phyloP scores from a whole-genome alignment of 2,888 invertebrate genomes.

The Orthosia incerta region DNA sequence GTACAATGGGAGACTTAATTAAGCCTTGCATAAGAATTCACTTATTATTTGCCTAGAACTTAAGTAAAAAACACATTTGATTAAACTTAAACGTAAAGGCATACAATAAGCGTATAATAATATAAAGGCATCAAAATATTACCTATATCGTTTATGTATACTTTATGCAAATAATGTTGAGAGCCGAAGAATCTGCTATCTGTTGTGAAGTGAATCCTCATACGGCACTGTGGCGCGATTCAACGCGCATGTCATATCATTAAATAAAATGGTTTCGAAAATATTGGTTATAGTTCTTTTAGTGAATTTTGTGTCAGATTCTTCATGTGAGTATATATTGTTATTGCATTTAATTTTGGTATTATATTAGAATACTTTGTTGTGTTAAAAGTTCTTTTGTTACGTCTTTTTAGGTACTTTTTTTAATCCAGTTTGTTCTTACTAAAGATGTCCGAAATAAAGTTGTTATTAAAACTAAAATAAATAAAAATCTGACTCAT shows the following conservation, averaged over 20 bases:
- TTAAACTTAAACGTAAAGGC: neutral
- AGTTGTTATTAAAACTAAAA: too few species aligned
- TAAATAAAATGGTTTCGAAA: constrained; percentile 44
- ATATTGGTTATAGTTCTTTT: constrained; percentile 38
- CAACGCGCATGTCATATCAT: constrained; percentile 12
- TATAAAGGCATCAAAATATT: too few species aligned
- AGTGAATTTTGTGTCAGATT: constrained; percentile 33
- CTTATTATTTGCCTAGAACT: neutral
- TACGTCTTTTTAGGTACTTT: neutral
- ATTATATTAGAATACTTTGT: too few species aligned
- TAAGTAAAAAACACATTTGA: neutral
- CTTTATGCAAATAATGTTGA: constrained; percentile 24
- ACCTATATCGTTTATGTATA: too few species aligned
- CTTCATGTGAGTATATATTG: constrained; percentile 53
- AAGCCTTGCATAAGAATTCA: too few species aligned
- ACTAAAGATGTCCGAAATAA: neutral
- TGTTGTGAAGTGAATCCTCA: constrained; percentile 13
- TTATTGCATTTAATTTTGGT: neutral
- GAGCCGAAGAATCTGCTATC: constrained; percentile 17
- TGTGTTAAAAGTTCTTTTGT: too few species aligned
- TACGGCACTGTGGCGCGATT: neutral
- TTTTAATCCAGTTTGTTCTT: neutral
- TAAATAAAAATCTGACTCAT: neutral
- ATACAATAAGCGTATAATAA: too few species aligned
- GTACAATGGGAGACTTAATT: too few species aligned